Percentiles rank a stretch among this genome's conserved stretches.
Conservation (phyloP, 2,797 vertebrate genomes). For the Bryconaethiops microstoma region DNA sequence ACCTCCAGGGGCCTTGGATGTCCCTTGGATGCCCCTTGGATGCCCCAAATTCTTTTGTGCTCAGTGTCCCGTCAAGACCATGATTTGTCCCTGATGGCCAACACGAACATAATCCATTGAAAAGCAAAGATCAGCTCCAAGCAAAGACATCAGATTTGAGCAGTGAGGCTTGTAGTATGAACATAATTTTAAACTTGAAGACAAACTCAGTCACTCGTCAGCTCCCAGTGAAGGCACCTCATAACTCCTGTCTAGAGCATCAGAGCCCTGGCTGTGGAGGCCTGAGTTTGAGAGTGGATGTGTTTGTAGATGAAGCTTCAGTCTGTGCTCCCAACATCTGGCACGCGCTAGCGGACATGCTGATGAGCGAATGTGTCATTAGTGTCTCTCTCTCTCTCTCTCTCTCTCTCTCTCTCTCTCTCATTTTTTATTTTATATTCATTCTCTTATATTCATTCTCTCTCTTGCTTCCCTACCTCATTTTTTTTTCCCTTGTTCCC, state of each 20-base stretch:
- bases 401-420: background rate
- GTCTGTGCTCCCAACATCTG: constrained; percentile 42
- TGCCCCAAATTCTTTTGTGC: no score
- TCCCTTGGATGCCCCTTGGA: no score
- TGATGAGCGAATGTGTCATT: constrained; percentile 11
- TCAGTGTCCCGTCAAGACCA: no score
- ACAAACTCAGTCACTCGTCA: background rate
- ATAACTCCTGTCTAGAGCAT: constrained; percentile 10
- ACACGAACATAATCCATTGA: no score
- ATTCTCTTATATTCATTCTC: background rate
- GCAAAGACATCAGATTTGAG: no score
- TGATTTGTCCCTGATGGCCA: no score
- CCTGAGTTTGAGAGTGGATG: constrained; percentile 2
- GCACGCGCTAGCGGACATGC: background rate
- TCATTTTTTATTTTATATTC: background rate
- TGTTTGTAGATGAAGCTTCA: constrained; percentile 1
- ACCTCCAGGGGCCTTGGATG: no score
- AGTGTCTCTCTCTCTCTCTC: constrained; percentile 33
- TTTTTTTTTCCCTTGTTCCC: background rate
- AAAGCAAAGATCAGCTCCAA: no score
- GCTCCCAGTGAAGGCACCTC: constrained; percentile 20
- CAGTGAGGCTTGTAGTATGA: background rate
- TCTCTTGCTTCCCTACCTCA: background rate
- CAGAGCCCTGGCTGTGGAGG: constrained; percentile 28
- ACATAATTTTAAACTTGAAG: no score